Conservation (phyloP, 2,113 vertebrate genomes). For the Atrichornis clamosus region DNA sequence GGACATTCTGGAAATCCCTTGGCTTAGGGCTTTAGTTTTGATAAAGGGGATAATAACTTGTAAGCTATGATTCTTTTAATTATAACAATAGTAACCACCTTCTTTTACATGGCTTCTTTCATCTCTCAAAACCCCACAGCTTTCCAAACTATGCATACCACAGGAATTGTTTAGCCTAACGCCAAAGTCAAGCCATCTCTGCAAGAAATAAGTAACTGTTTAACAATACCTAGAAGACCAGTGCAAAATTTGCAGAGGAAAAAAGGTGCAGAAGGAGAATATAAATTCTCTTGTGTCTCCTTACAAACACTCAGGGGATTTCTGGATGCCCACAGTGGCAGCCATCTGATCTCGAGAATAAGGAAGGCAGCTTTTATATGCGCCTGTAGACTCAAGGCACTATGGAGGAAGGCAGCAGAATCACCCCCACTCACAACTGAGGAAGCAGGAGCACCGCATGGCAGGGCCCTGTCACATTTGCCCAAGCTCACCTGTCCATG, state of each 20-base stretch:
- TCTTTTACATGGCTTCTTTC: neutral
- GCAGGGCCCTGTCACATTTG: neutral
- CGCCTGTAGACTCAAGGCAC: rapidly evolving
- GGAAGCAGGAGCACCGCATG: neutral
- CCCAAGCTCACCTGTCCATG: conserved; percentile 82
- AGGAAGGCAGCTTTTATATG: neutral
- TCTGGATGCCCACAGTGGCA: neutral
- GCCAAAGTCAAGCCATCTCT: neutral
- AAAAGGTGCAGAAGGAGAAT: neutral
- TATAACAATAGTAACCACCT: neutral
- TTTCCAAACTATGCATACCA: neutral
- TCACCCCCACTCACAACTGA: rapidly evolving
- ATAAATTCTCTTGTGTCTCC: neutral
- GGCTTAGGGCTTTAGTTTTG: conserved; percentile 23
- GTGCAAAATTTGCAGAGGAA: neutral
- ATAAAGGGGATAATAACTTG: conserved; percentile 42
- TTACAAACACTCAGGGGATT: neutral
- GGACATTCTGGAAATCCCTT: conserved; percentile 33
- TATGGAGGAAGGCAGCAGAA: neutral
- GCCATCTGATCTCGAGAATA: neutral
- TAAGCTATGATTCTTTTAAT: conserved; percentile 21
- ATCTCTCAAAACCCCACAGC: neutral
- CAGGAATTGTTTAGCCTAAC: neutral
- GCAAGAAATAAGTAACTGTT: neutral
- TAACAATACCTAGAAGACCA: neutral